phyloP scores from a whole-genome alignment of 1,140 invertebrate genomes.

The Drosophila guanche region DNA sequence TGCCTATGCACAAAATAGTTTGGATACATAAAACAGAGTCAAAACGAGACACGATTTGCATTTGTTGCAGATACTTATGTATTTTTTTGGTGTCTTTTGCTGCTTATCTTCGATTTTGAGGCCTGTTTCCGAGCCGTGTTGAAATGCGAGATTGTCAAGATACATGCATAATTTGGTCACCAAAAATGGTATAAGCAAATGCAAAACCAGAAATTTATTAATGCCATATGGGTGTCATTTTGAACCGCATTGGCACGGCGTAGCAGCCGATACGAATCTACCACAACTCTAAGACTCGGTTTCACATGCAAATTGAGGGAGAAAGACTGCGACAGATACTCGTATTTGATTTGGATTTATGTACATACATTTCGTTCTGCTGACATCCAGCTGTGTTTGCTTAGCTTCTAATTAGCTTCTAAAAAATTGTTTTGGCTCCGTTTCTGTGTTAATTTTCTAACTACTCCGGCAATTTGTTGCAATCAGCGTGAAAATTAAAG shows the following conservation, averaged over 20 bases:
- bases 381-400: slow-evolving; percentile 42
- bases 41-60: slow-evolving; percentile 57
- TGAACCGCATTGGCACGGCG: slow-evolving; percentile 22
- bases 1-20: slow-evolving; percentile 46
- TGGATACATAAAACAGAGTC: slow-evolving; percentile 31
- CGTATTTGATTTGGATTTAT: slow-evolving; percentile 70
- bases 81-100: slow-evolving; percentile 18
- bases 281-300: slow-evolving; percentile 40
- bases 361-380: slow-evolving; percentile 30
- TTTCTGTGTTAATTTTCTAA: slow-evolving; percentile 31
- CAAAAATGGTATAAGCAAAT: slow-evolving; percentile 11
- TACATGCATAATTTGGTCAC: slow-evolving; percentile 54
- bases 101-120: slow-evolving; percentile 38
- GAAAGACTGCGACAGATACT: slow-evolving; percentile 28
- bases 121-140: slow-evolving; percentile 36
- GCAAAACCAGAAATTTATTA: slow-evolving; percentile 54
- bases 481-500: slow-evolving; percentile 72
- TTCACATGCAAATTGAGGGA: slow-evolving; percentile 70
- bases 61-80: slow-evolving; percentile 60
- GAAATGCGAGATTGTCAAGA: slow-evolving; percentile 55
- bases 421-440: slow-evolving; percentile 37
- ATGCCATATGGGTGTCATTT: slow-evolving; percentile 59
- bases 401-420: slow-evolving; percentile 64
- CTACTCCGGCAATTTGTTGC: slow-evolving; percentile 63
- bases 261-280: slow-evolving; percentile 56